These are phyloP conservation scores for Eulemur mongoz DNA, from an alignment of 2,797 vertebrate species.

Conservation along the genomic window DNA sequence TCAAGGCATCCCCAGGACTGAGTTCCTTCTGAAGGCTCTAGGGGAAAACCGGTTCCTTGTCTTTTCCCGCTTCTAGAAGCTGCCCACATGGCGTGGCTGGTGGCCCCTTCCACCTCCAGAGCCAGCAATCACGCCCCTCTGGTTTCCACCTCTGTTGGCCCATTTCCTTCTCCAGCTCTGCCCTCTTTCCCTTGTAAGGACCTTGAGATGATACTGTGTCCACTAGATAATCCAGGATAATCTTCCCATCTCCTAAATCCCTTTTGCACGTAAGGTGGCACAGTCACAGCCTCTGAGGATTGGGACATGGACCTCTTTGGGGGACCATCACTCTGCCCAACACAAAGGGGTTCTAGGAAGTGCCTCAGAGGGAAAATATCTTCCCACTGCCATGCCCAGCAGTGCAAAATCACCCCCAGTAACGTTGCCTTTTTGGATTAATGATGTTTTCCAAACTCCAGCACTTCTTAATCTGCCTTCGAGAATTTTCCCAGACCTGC, in stretches of 20 bases:
- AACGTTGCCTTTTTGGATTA: neutral
- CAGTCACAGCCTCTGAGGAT: neutral
- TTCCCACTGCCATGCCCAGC: neutral
- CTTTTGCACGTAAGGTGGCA: neutral
- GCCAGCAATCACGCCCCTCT: rapidly evolving
- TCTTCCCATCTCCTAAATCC: neutral
- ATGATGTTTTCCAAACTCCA: neutral
- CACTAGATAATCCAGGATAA: neutral
- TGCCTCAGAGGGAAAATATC: neutral
- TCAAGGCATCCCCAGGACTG: neutral
- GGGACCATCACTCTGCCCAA: neutral
- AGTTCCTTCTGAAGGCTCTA: neutral
- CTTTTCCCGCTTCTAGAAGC: neutral
- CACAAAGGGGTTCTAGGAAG: neutral
- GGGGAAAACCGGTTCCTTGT: neutral
- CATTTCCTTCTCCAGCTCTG: neutral
- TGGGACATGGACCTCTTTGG: neutral
- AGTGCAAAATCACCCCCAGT: neutral
- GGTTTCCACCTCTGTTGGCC: neutral
- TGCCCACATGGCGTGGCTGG: neutral
- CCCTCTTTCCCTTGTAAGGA: neutral
- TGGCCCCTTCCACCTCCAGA: neutral
- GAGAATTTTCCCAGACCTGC: neutral
- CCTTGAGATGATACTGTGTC: neutral
- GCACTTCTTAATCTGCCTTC: neutral